Percentiles rank a stretch among this genome's conserved stretches.
These are phyloP conservation scores for Malthinus flaveolus DNA, from an alignment of 2,888 invertebrate species.

Conservation along the genomic window DNA sequence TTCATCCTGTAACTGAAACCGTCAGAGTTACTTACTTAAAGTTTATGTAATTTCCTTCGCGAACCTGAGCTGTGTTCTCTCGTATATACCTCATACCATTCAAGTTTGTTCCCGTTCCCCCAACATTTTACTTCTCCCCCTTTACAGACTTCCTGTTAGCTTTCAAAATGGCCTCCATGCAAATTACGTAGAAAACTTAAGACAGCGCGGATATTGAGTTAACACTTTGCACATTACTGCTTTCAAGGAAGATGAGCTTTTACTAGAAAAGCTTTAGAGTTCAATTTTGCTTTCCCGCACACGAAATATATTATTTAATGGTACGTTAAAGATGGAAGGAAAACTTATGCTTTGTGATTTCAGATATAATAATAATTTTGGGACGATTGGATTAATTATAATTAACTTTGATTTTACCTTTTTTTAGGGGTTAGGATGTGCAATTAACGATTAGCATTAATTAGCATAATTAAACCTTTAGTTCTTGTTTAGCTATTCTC, in stretches of 20 bases:
- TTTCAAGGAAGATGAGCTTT: slow-evolving; percentile 29
- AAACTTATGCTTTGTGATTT: slow-evolving; percentile 14
- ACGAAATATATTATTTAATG: slow-evolving; percentile 20
- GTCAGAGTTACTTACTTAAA: slow-evolving; percentile 54
- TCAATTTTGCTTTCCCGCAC: slow-evolving; percentile 21
- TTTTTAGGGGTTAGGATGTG: too few relatives aligned
- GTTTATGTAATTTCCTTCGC: slow-evolving; percentile 54
- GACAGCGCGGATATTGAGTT: slow-evolving; percentile 56
- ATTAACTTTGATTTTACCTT: too few relatives aligned
- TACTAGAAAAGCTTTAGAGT: slow-evolving; percentile 22
- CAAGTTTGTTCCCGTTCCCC: slow-evolving; percentile 22
- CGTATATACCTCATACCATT: slow-evolving; percentile 28
- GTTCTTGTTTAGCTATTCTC: too few relatives aligned
- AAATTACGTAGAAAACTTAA: slow-evolving; percentile 57
- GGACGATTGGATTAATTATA: neutral
- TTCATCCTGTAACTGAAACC: slow-evolving; percentile 35
- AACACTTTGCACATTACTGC: slow-evolving; percentile 42
- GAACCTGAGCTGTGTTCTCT: slow-evolving; percentile 41
- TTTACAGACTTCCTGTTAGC: slow-evolving; percentile 40
- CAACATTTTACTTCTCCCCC: slow-evolving; percentile 16
- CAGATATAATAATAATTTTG: neutral
- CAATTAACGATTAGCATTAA: too few relatives aligned
- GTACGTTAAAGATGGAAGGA: slow-evolving; percentile 17
- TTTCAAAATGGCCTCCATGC: slow-evolving; percentile 56
- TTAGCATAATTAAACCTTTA: too few relatives aligned